Percentiles rank a stretch among this genome's conserved stretches.
phyloP scores from a whole-genome alignment of 2,888 invertebrate species.

The Heliconius erato region DNA sequence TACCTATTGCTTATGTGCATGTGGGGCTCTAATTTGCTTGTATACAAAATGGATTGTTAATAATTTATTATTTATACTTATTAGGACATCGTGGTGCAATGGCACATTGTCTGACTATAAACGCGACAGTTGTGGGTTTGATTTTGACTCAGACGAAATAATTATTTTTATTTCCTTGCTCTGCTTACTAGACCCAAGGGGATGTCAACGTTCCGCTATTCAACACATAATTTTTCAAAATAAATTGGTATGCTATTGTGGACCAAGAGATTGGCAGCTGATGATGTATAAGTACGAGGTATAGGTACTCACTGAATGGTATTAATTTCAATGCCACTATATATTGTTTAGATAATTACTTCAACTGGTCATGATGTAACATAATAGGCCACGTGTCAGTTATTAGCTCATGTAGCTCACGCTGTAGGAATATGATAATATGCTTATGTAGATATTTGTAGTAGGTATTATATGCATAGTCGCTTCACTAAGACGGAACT shows the following conservation, averaged over 20 bases:
- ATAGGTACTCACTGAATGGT: slow-evolving; percentile 4
- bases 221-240: neutral
- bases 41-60: neutral
- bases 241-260: neutral
- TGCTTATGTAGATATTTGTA: neutral
- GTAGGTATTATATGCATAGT: neutral
- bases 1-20: neutral
- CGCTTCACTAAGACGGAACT: neutral
- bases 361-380: slow-evolving; percentile 34
- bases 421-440: slow-evolving; percentile 21
- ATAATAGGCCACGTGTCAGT: slow-evolving; percentile 42
- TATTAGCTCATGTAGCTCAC: slow-evolving; percentile 35
- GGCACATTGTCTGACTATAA: neutral
- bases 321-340: slow-evolving; percentile 36
- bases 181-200: too few species aligned
- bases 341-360: slow-evolving; percentile 45
- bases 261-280: neutral
- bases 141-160: neutral
- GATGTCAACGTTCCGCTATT: neutral
- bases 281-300: neutral
- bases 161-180: neutral
- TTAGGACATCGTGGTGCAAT: too few species aligned
- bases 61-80: too few species aligned
- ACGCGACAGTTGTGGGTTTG: neutral
- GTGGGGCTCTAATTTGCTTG: too few species aligned